phyloP scores from a whole-genome alignment of 2,888 invertebrate species.

The Cistogaster globosa region DNA sequence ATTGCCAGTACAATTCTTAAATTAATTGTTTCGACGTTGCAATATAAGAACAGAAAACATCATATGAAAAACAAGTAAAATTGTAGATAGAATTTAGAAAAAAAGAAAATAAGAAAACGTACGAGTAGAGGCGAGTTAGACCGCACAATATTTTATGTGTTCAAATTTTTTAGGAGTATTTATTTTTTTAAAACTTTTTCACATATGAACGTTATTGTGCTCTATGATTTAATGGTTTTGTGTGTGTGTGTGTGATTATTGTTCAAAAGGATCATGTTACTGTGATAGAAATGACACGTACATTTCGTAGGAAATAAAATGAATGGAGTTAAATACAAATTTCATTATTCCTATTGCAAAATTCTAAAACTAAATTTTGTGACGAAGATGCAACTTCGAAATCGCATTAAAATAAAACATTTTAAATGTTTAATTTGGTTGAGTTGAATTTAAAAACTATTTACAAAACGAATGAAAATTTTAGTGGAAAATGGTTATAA shows the following conservation, averaged over 20 bases:
- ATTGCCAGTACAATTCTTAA: slow-evolving; percentile 33
- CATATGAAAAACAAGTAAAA: neutral
- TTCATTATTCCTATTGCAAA: neutral
- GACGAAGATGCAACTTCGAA: slow-evolving; percentile 1
- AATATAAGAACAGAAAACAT: neutral
- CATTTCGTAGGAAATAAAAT: slow-evolving; percentile 5
- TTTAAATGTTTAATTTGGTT: too few relatives aligned
- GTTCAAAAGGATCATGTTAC: slow-evolving; percentile 41
- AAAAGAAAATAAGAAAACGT: slow-evolving; percentile 10
- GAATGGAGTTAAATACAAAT: neutral
- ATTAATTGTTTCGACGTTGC: slow-evolving; percentile 49
- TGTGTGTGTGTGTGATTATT: neutral
- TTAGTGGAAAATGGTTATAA: too few relatives aligned
- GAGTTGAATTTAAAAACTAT: too few relatives aligned
- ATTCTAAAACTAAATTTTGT: neutral
- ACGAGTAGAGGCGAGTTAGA: neutral
- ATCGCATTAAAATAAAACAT: neutral
- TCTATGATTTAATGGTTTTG: neutral
- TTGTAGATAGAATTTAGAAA: neutral
- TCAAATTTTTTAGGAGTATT: neutral
- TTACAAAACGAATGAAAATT: too few relatives aligned
- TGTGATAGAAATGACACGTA: slow-evolving; percentile 21
- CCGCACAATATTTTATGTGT: neutral
- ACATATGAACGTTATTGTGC: neutral
- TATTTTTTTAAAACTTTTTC: too few relatives aligned